Evolutionary conservation across 2,797 vertebrate species (phyloP).

Genomic region (Halcyon chelicuti): DNA sequence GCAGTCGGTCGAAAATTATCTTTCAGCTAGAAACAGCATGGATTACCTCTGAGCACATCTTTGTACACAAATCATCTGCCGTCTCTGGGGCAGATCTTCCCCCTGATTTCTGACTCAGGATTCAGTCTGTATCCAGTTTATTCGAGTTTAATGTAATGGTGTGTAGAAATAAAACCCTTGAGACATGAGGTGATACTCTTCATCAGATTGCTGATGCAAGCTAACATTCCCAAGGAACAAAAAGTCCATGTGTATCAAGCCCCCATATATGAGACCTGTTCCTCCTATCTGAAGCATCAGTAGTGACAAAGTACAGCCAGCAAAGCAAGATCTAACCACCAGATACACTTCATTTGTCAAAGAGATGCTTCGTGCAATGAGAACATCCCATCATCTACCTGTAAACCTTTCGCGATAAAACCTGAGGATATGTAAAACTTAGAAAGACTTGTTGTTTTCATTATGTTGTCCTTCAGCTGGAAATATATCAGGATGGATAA

Average conservation of each 20-base stretch:
- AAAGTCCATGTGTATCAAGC: neutral
- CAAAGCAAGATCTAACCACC: neutral
- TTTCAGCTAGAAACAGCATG: neutral
- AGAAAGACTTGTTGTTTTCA: neutral
- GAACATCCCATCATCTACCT: neutral
- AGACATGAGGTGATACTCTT: neutral
- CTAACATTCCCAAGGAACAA: neutral
- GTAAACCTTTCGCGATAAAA: neutral
- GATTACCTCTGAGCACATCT: neutral
- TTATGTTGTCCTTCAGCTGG: neutral
- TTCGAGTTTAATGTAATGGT: neutral
- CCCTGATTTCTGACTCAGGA: neutral
- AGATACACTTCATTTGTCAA: neutral
- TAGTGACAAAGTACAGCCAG: neutral
- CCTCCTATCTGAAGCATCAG: neutral
- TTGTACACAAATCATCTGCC: neutral
- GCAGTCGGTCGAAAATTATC: neutral
- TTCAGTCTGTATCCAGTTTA: neutral
- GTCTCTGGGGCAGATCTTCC: neutral
- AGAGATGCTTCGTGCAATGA: neutral
- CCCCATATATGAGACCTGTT: neutral
- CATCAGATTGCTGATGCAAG: neutral
- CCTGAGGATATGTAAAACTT: neutral
- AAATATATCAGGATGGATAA: neutral
- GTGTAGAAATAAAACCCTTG: neutral